Evolutionary conservation across 2,797 vertebrate genomes (phyloP), one percentile per base, ranked within the genome.

Genomic region (Gymnoscopelus microlampas): DNA sequence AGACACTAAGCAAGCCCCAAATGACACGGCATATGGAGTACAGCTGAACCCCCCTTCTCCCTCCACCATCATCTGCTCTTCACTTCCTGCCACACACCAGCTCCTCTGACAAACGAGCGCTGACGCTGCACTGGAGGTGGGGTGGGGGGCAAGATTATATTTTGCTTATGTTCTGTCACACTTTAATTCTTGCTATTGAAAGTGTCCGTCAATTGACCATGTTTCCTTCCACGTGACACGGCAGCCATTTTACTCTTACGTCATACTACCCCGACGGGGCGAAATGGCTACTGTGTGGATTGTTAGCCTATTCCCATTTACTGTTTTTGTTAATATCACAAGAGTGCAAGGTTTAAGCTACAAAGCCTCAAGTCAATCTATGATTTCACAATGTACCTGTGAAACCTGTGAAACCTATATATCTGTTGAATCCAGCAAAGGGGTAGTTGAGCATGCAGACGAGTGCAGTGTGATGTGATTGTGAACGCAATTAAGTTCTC

Each of bases 21-120:
- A 91, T 85, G 82, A 89, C 86, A 90, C 78, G 85, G 85, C 88
- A 90, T 91, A 89, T 90, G 88, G 87, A 91, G 87, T 76, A 79
- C 74, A 79, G 79, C 78, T 79, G 62, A 82, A 76, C 76, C 11
- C 62, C 77, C 39, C 62, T 67, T 62, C 74, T 78, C 71, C 66
- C 74, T 68, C 78, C 60, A 0, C 75, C 68, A 70, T 65, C 86
- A 59, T 79, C 63, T 66, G 77, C 60, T 77, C 72, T 47, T 74
- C 67, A 65, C 73, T 77, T 76, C 75, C 79, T 84, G 83, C 79
- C 54, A 66, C 71, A 77, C 78, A 77, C 71, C 81, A 85, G 82
- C 78, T 77, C 39, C 75, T 78, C 76, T 74, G 76, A 84, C 83
- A 82, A 85, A 81, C 68, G 70, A 63, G 44, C 76, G 60, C 68